Percentiles rank a stretch among this genome's conserved stretches.
phyloP scores from a whole-genome alignment of 2,888 invertebrate genomes.

The Epistrophella euchroma region DNA sequence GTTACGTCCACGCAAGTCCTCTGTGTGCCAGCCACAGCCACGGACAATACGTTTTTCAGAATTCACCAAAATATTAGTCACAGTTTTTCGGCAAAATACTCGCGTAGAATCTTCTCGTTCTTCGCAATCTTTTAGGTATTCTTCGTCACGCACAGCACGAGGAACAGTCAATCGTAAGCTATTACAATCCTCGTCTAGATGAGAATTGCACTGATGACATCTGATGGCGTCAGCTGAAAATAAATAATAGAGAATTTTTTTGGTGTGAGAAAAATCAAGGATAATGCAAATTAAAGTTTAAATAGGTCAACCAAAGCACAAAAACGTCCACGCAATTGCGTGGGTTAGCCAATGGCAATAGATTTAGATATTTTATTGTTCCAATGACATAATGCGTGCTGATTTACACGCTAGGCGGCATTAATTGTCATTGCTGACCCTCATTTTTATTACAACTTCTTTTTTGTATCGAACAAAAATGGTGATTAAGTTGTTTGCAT shows the following conservation, averaged over 20 bases:
- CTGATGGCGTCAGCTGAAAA: conserved; percentile 85
- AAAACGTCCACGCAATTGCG: conserved; percentile 29
- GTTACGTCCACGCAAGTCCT: conserved; percentile 60
- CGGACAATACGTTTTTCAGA: conserved; percentile 85
- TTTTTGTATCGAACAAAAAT: conserved; percentile 26
- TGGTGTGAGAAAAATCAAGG: not conserved
- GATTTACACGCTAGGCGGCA: conserved; percentile 56
- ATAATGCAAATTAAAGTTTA: conserved; percentile 11
- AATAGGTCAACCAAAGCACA: conserved; percentile 1
- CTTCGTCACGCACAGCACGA: conserved; percentile 82
- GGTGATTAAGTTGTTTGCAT: conserved; percentile 51
- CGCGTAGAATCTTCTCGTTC: conserved; percentile 79
- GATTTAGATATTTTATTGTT: conserved; percentile 14
- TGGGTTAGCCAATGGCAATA: not conserved
- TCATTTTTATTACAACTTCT: not conserved
- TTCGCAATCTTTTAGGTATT: conserved; percentile 84
- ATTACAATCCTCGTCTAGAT: conserved; percentile 87
- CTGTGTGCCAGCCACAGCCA: conserved; percentile 86
- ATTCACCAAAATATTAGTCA: conserved; percentile 85
- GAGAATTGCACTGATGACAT: conserved; percentile 91
- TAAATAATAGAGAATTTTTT: not conserved
- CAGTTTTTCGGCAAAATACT: conserved; percentile 89
- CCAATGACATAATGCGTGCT: conserved; percentile 23
- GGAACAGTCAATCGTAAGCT: conserved; percentile 85
- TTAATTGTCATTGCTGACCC: conserved; percentile 37